Evolutionary conservation across 1,140 invertebrate genomes (phyloP).

Genomic region (Riptortus pedestris): DNA sequence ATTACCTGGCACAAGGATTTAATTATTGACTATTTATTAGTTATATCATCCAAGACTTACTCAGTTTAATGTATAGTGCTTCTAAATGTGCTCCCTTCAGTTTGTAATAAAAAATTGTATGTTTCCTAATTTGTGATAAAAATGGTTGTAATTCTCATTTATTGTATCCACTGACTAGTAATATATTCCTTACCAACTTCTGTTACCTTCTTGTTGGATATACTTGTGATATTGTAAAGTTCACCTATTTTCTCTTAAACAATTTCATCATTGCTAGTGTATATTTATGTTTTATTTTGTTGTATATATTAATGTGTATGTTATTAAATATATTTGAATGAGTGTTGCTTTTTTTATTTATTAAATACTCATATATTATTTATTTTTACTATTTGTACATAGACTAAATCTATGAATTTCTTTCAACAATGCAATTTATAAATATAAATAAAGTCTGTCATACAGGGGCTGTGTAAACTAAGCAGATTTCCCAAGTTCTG

Average conservation of each 20-base stretch:
- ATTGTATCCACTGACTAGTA: not conserved
- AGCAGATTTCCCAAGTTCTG: no score
- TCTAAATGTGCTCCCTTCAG: not conserved
- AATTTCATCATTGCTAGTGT: not conserved
- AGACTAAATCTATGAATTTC: no score
- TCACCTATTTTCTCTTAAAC: not conserved
- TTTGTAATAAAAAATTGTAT: not conserved
- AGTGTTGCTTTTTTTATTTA: no score
- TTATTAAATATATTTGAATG: not conserved
- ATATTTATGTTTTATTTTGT: not conserved
- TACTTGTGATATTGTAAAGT: not conserved
- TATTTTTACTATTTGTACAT: no score
- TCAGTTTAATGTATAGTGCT: not conserved
- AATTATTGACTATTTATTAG: not conserved
- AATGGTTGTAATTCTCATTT: not conserved
- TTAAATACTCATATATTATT: no score
- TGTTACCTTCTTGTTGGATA: not conserved
- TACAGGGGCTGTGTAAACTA: no score
- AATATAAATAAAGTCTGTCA: no score
- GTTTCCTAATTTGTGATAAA: not conserved
- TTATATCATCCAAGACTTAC: not conserved
- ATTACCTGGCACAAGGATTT: no score
- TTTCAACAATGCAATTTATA: no score
- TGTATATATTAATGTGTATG: not conserved
- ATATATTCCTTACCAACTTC: not conserved